Percentiles rank a stretch among this genome's conserved stretches.
phyloP scores from a whole-genome alignment of 2,888 invertebrate species.

The Iselma pallidipennis region DNA sequence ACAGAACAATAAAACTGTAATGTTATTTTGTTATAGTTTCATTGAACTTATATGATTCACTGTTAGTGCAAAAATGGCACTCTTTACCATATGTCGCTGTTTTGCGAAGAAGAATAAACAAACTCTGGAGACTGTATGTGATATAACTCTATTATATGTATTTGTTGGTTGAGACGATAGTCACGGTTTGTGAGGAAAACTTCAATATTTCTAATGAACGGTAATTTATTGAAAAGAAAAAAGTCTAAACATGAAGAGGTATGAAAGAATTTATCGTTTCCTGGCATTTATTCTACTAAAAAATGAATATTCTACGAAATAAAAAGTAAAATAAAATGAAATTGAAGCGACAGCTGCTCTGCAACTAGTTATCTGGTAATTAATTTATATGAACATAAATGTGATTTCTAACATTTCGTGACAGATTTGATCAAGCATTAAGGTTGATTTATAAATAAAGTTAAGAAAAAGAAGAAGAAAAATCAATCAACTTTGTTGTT shows the following conservation, averaged over 20 bases:
- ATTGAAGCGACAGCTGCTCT: background rate
- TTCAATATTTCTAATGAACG: background rate
- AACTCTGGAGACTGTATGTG: too few species aligned
- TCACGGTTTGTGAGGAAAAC: background rate
- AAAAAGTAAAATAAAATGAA: background rate
- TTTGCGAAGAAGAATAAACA: too few species aligned
- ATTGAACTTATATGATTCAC: slow-evolving; percentile 5
- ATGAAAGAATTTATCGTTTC: background rate
- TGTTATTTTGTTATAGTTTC: slow-evolving; percentile 4
- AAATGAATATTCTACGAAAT: background rate
- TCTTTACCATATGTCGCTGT: too few species aligned
- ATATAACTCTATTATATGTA: too few species aligned
- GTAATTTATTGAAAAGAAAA: background rate
- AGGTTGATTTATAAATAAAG: background rate
- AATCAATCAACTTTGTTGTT: too few species aligned
- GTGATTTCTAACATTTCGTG: background rate
- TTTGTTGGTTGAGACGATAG: too few species aligned
- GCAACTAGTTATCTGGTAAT: background rate
- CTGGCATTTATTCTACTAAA: background rate
- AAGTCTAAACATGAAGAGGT: background rate
- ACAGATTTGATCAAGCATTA: background rate
- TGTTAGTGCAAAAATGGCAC: background rate
- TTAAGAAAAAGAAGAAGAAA: too few species aligned
- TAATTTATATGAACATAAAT: background rate
- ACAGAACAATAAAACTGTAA: background rate